Evolutionary conservation across 2,113 vertebrate genomes (phyloP), one percentile per base, ranked within the genome.

Genomic region (Proterorhinus semilunaris): DNA sequence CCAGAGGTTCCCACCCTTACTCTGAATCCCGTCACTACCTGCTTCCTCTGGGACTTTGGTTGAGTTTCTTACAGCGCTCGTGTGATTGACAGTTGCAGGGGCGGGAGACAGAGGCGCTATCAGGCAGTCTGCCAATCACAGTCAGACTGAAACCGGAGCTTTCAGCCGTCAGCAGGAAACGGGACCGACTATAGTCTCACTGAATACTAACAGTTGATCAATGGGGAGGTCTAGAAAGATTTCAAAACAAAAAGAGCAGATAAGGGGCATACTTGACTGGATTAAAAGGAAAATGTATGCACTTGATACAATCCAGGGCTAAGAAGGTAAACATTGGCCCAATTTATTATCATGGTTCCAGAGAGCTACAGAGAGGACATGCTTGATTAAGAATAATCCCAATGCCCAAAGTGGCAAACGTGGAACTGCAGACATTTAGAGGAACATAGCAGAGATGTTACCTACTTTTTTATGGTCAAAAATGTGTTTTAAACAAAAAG

Each of bases 111-210:
- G 76, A 71, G 65, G 61, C 81, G 84, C 87, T 90, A 90, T 88
- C 87, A 71, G 76, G 54, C 78, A 74, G 79, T 87, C 85, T 83
- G 88, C 85, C 87, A 89, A 86, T 88, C 85, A 89, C 72, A 85
- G 74, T 59, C 73, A 0, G 8, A 71, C 74, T 64, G 71, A 72
- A 83, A 80, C 49, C 65, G 52, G 52, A 57, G 55, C 64, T 55
- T 64, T 10, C 45, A 59, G 74, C 65, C 21, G 57, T 4, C 36
- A 42, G 16, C 64, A 50, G 59, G 65, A 72, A 81, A 27, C 49
- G 5, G 75, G 27, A 13, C 36, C 17, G 13, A 21, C 49, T 65
- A 65, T 65, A 66, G 27, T 36, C 17, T 7, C 48, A 51, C 71
- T 61, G 52, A 59, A 46, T 48, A 47, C 12, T 62, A 4, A 15